Conservation (phyloP, 1,140 invertebrate species). For the Polyergus mexicanus region DNA sequence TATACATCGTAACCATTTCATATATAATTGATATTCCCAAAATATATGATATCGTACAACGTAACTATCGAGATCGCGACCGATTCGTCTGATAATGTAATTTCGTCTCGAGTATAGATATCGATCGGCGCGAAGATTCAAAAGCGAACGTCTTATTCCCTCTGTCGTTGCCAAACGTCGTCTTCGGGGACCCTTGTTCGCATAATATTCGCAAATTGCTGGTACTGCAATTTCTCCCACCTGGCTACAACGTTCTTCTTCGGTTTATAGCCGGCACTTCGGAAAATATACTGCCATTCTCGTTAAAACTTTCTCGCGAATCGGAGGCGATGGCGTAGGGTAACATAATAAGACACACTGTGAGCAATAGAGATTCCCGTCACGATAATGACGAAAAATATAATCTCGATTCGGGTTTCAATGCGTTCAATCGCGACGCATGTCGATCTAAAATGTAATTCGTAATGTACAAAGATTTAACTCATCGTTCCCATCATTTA, state of each 20-base stretch:
- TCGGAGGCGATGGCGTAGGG: slow-evolving; percentile 33
- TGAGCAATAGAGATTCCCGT: slow-evolving; percentile 17
- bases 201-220: slow-evolving; percentile 77
- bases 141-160: slow-evolving; percentile 74
- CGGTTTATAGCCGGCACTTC: slow-evolving; percentile 47
- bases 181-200: slow-evolving; percentile 65
- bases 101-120: slow-evolving; percentile 74
- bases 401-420: slow-evolving; percentile 40
- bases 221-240: slow-evolving; percentile 70
- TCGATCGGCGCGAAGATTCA: slow-evolving; percentile 77
- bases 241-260: slow-evolving; percentile 54
- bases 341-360: slow-evolving; percentile 47
- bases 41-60: too few species aligned
- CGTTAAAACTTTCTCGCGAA: slow-evolving; percentile 56
- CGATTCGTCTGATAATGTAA: slow-evolving; percentile 75
- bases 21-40: too few species aligned
- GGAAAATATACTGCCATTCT: slow-evolving; percentile 64
- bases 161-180: slow-evolving; percentile 70
- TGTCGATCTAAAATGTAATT: neutral
- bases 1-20: too few species aligned
- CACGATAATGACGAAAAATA: slow-evolving; percentile 20
- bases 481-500: neutral
- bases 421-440: neutral
- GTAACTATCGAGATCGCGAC: slow-evolving; percentile 1
- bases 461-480: neutral